These are phyloP conservation scores for Nowickia ferox DNA, from an alignment of 2,888 invertebrate genomes.

Conservation along the genomic window DNA sequence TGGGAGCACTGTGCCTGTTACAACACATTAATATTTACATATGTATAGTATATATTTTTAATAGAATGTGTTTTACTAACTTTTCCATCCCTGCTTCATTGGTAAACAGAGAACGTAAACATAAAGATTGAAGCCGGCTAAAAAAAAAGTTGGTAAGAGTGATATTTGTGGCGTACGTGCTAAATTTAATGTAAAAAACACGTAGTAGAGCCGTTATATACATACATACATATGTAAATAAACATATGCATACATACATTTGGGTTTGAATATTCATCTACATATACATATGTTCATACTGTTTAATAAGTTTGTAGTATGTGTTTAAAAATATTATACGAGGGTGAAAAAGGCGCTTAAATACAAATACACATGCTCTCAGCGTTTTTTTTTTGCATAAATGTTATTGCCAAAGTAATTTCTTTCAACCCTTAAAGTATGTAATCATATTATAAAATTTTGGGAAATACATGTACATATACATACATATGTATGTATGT, in stretches of 20 bases:
- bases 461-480: background rate
- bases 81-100: background rate
- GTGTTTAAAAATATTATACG: background rate
- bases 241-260: too few species aligned
- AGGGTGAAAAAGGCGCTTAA: background rate
- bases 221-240: too few species aligned
- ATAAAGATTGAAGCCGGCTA: constrained; percentile 43
- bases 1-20: too few species aligned
- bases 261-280: background rate
- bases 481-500: background rate
- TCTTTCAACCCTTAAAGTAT: background rate
- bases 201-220: background rate
- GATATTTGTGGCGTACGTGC: constrained; percentile 51
- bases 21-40: too few species aligned
- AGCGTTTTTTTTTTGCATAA: background rate
- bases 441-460: background rate
- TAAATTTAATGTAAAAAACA: constrained; percentile 5
- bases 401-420: background rate
- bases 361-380: background rate
- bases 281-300: constrained; percentile 6
- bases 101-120: constrained; percentile 21
- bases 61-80: too few species aligned
- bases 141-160: background rate
- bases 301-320: constrained; percentile 2
- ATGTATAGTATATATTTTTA: too few species aligned